These are phyloP conservation scores for Conger conger DNA, from an alignment of 2,113 vertebrate species.

Conservation along the genomic window DNA sequence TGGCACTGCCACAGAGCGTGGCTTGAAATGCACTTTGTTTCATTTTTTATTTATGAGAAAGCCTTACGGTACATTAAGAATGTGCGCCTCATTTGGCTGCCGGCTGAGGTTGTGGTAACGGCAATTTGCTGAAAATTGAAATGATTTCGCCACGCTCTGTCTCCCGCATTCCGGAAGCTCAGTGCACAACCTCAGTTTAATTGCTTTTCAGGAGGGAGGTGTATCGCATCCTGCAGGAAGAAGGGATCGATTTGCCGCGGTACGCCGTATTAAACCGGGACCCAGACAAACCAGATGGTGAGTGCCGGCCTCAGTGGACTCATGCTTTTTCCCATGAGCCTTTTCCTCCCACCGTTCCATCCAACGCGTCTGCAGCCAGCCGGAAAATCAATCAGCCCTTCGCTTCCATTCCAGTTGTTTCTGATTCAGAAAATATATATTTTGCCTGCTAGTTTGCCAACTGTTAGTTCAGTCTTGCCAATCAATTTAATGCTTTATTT, in stretches of 20 bases:
- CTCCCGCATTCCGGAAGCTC: neutral
- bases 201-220: slow-evolving; percentile 84
- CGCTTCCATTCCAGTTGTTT: neutral
- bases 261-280: slow-evolving; percentile 95
- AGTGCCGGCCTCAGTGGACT: slow-evolving; percentile 41
- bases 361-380: neutral
- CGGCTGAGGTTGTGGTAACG: neutral
- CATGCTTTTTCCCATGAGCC: neutral
- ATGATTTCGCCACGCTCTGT: neutral
- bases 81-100: neutral
- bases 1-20: neutral
- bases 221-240: slow-evolving; percentile 95
- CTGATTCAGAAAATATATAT: too few relatives aligned
- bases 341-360: neutral
- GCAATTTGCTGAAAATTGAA: neutral
- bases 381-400: neutral
- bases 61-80: neutral
- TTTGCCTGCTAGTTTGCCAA: too few relatives aligned
- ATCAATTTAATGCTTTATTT: slow-evolving; percentile 36
- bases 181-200: neutral
- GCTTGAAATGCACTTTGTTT: neutral
- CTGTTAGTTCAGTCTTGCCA: neutral
- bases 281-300: slow-evolving; percentile 91
- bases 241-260: slow-evolving; percentile 94
- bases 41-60: neutral